Evolutionary conservation across 2,113 vertebrate genomes (phyloP).

Genomic region (Ahaetulla prasina): DNA sequence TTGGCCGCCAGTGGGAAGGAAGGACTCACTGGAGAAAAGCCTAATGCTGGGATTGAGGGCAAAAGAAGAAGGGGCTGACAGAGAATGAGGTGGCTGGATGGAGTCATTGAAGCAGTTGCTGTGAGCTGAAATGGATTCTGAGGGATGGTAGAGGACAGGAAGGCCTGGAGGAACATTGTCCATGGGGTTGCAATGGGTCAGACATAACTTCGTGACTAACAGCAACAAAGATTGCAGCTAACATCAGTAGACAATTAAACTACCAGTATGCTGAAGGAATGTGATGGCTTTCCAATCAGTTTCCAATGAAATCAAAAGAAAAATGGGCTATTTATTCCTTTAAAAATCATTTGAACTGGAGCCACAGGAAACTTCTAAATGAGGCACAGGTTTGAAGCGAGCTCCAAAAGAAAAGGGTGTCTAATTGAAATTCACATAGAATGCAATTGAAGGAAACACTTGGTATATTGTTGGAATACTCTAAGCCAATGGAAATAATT

Average conservation of each 20-base stretch:
- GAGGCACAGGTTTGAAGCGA: not conserved
- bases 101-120: no score
- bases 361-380: not conserved
- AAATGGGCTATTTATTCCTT: constrained; percentile 4
- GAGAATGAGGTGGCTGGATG: no score
- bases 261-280: fast-evolving
- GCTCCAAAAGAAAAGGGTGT: not conserved
- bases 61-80: no score
- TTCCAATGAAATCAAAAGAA: constrained; percentile 9
- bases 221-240: not conserved
- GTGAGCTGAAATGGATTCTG: no score
- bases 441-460: not conserved
- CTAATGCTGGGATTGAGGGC: no score
- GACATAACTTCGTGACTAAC: no score
- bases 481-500: not conserved
- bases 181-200: no score
- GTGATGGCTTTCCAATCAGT: not conserved
- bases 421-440: constrained; percentile 5
- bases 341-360: constrained; percentile 9
- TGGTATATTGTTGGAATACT: not conserved
- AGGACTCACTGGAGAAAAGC: no score
- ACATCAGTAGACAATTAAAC: not conserved
- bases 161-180: no score
- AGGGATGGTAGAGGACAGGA: no score
- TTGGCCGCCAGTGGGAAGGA: no score